Evolutionary conservation across 2,797 vertebrate genomes (phyloP).

Genomic region (Coracias cyanogaster): DNA sequence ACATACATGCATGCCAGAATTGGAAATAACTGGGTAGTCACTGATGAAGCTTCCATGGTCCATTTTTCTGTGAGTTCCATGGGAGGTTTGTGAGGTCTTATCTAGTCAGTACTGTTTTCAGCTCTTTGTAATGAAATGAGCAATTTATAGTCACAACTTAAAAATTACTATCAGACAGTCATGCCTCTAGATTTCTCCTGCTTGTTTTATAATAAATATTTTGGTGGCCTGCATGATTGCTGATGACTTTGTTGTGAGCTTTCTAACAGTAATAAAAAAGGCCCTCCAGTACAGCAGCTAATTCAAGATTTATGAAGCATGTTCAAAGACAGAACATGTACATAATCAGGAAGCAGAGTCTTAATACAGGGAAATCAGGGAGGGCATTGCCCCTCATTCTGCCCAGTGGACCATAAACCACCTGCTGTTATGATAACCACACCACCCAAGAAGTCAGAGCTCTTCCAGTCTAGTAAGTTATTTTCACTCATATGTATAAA

Average conservation of each 20-base stretch:
- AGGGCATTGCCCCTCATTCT: neutral
- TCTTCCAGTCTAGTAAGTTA: neutral
- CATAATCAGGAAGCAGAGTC: neutral
- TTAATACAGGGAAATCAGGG: neutral
- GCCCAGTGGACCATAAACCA: neutral
- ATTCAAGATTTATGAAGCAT: constrained; percentile 53
- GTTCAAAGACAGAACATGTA: neutral
- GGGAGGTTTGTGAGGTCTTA: neutral
- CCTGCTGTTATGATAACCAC: neutral
- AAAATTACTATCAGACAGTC: constrained; percentile 21
- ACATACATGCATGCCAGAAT: accelerated
- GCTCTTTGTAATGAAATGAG: neutral
- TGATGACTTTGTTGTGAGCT: constrained; percentile 49
- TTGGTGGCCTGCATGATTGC: neutral
- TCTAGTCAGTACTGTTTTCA: neutral
- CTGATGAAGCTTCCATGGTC: neutral
- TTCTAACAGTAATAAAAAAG: constrained; percentile 38
- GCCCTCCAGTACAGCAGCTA: constrained; percentile 11
- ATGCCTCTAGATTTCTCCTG: constrained; percentile 1
- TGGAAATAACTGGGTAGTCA: neutral
- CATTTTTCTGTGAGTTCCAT: neutral
- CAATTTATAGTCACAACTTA: constrained; percentile 12
- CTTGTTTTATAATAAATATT: constrained; percentile 37
- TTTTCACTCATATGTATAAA: neutral
- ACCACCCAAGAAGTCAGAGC: neutral